These are phyloP conservation scores for Calliphora vicina DNA, from an alignment of 1,140 invertebrate species.

Conservation along the genomic window DNA sequence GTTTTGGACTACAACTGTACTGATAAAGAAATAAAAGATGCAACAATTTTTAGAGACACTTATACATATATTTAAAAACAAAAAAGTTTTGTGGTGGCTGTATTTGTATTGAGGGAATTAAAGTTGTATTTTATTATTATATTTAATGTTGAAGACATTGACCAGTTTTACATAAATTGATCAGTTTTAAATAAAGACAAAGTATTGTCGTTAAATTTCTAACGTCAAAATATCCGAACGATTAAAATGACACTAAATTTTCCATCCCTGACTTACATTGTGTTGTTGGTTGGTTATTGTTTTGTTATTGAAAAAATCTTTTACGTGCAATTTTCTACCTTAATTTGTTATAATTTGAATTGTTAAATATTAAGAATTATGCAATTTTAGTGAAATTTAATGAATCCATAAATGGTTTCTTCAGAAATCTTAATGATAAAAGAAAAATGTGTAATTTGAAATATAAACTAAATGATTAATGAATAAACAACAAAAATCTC, in stretches of 20 bases:
- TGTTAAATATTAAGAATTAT: neutral
- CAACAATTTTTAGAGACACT: no score
- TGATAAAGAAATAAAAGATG: no score
- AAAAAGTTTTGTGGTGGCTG: no score
- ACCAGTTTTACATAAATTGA: no score
- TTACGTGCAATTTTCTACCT: neutral
- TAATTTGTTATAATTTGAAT: constrained; percentile 3
- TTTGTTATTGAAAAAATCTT: constrained; percentile 8
- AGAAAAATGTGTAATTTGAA: neutral
- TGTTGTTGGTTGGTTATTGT: neutral
- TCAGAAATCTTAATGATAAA: neutral
- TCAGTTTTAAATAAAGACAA: no score
- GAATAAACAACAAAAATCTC: neutral
- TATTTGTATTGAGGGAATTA: no score
- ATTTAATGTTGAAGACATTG: no score
- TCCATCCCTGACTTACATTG: neutral
- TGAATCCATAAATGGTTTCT: neutral
- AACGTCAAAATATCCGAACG: no score
- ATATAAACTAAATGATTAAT: neutral
- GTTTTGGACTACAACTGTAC: no score
- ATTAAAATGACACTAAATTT: neutral
- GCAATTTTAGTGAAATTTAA: constrained; percentile 16
- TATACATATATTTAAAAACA: no score
- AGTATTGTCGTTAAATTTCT: no score
- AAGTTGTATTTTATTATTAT: no score